A percentile compares a stretch with the other conserved stretches of the same genome.
Conservation (phyloP, 2,888 invertebrate genomes). For the Chydorus sphaericus region DNA sequence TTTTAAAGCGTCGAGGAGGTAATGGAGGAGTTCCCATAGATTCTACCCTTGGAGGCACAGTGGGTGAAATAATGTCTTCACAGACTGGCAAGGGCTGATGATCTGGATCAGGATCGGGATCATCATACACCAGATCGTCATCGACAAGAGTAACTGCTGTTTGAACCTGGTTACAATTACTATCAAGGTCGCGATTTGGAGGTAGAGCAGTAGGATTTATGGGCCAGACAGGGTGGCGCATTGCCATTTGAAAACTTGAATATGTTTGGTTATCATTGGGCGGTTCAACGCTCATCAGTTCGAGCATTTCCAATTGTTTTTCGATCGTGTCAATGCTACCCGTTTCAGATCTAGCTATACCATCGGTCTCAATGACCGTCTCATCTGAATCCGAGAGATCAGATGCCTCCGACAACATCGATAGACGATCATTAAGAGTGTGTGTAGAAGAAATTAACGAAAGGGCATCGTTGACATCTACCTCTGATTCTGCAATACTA, state of each 20-base stretch:
- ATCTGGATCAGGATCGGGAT: conserved; percentile 49
- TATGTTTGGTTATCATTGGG: conserved; percentile 55
- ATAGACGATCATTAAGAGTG: conserved; percentile 13
- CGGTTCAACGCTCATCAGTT: conserved; percentile 26
- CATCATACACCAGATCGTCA: conserved; percentile 29
- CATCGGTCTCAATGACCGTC: neutral
- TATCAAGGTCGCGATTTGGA: too few species aligned
- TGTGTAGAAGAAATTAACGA: conserved; percentile 10
- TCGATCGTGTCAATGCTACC: conserved; percentile 14
- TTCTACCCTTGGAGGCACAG: conserved; percentile 16
- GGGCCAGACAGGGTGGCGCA: conserved; percentile 51
- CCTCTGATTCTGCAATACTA: conserved; percentile 7
- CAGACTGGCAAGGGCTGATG: conserved; percentile 57
- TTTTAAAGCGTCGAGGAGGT: conserved; percentile 15
- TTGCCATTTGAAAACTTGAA: conserved; percentile 68
- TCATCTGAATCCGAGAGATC: conserved; percentile 7
- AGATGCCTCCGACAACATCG: conserved; percentile 3
- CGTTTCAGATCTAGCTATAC: conserved; percentile 8
- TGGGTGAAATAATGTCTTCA: too few species aligned
- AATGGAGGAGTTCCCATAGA: conserved; percentile 12
- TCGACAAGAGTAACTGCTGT: conserved; percentile 28
- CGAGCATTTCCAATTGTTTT: conserved; percentile 16
- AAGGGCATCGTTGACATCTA: conserved; percentile 2
- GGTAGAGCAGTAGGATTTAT: too few species aligned
- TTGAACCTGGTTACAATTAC: conserved; percentile 30